Base-by-base conservation (phyloP, 2,888 invertebrate species). In the Dromius quadrimaculatus region DNA sequence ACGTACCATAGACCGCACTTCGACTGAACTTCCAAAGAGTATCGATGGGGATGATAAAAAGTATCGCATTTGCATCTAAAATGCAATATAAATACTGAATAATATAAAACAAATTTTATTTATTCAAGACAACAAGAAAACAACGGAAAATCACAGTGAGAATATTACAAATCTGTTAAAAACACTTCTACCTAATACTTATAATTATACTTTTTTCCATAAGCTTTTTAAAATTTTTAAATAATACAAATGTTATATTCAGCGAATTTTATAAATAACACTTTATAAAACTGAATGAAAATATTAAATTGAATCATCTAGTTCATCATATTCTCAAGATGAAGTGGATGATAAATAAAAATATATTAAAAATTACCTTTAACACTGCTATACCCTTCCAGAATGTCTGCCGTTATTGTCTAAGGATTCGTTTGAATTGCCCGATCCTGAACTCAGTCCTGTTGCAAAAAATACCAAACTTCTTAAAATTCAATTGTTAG, bases 401-500 rank as follows among this genome's bases (percentile, higher is more conserved):
- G 70, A 78, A 71, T 80, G 79, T 73, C 81, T 76, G 74, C 77
- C 80, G 57, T 76, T 74, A 76, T 81, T 82, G 23, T 82, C 83
- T 77, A 83, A 74, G 57, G 88, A 88, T 78, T 88, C 88, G 71
- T 87, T 85, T 47, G 88, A 88, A 79, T 87, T 86, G 15, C 86
- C 87, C 45, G 88, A 88, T 64, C 87, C 88, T 38, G 88, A 87
- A 81, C 88, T 87, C 71, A 76, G 71, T 20, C 75, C 74, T 71
- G 83, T 84, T 79, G 85, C 5, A 28, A 32, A 54, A 54, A 23
- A 32, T 3, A 54, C 23, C 50, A 54, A n/a, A n/a, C n/a, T n/a
- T n/a, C n/a, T n/a, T n/a, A n/a, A n/a, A n/a, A n/a, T n/a, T n/a
- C n/a, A n/a, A n/a, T n/a, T n/a, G n/a, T n/a, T n/a, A n/a, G n/a